Evolutionary conservation across 2,113 vertebrate genomes (phyloP), one percentile per base, ranked within the genome.

Genomic region (Macquaria ambigua): DNA sequence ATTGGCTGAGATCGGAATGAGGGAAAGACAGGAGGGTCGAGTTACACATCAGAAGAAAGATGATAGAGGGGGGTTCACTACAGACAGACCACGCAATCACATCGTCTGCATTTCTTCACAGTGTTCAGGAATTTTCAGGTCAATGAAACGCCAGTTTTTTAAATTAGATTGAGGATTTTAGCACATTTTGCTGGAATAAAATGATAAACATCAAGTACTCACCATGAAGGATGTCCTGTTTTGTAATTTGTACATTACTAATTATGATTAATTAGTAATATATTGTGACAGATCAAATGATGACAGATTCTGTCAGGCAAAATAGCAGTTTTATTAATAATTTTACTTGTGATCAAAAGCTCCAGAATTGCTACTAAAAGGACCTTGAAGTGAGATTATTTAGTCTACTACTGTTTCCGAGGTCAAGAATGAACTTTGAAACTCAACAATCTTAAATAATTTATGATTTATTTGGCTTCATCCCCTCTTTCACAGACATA

Each of bases 1-100:
- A 96, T 84, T 97, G 96, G 90, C 97, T 97, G 91, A 74, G 69
- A 61, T 84, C 48, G 85, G 76, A 87, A 66, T 74, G 61, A 75
- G 83, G 77, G 77, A 80, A 77, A 83, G 68, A 78, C 61, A 84
- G 73, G 70, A 68, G 87, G 79, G 50, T 95, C 79, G 62, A 64
- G 85, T 94, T 94, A 92, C 93, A 85, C 79, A 86, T 92, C 84
- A 82, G 83, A 86, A 25, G 75, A 89, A 85, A 86, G 84, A 90
- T 84, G 83, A 84, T 77, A 82, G 55, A 88, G 50, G 23, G 34
- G 74, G 80, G 71, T 63, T 83, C 1, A 37, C 37, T 67, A 62
- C 63, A 83, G 50, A 46, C 73, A 81, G 88, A 84, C 87, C 77
- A 84, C 84, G 81, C 77, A 88, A 77, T 91, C 87, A 84, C 81